These are phyloP conservation scores for Variabilichromis moorii DNA, from an alignment of 2,113 vertebrate species.

Conservation along the genomic window DNA sequence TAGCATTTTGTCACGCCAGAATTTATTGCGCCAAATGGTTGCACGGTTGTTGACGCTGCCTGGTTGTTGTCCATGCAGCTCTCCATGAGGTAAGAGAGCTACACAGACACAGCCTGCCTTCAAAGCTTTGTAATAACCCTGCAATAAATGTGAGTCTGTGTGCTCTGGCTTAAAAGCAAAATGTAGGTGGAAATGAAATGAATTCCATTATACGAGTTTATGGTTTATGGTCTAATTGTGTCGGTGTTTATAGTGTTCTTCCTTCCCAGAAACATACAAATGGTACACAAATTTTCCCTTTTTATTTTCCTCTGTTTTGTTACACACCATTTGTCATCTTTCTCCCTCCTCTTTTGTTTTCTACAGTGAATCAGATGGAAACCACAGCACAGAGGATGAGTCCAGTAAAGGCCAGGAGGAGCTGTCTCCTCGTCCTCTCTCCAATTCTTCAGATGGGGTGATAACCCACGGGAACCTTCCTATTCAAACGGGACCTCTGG, in stretches of 20 bases:
- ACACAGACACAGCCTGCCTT: slow-evolving; percentile 30
- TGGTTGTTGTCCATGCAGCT: slow-evolving; percentile 44
- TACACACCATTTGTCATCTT: not conserved
- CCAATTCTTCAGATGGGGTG: slow-evolving; percentile 80
- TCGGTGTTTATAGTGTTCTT: not conserved
- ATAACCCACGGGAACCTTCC: slow-evolving; percentile 74
- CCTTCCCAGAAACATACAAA: not conserved
- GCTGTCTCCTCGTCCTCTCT: slow-evolving; percentile 87
- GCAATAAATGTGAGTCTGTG: slow-evolving; percentile 11
- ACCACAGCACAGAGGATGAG: slow-evolving; percentile 98
- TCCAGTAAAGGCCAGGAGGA: slow-evolving; percentile 97
- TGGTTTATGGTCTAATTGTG: not conserved
- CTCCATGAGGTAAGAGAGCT: slow-evolving; percentile 46
- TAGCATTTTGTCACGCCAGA: slow-evolving; percentile 58
- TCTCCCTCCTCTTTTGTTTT: not conserved
- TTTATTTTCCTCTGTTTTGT: not conserved
- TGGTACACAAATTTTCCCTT: not conserved
- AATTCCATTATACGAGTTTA: not conserved
- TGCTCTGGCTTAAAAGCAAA: not conserved
- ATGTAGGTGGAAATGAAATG: not conserved
- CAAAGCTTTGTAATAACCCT: slow-evolving; percentile 28
- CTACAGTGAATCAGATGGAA: slow-evolving; percentile 92
- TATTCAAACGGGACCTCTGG: slow-evolving; percentile 75
- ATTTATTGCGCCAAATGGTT: slow-evolving; percentile 74
- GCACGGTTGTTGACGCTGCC: slow-evolving; percentile 44